A percentile compares a stretch with the other conserved stretches of the same genome.
phyloP scores from a whole-genome alignment of 2,113 vertebrate genomes.

The Stegastes partitus region DNA sequence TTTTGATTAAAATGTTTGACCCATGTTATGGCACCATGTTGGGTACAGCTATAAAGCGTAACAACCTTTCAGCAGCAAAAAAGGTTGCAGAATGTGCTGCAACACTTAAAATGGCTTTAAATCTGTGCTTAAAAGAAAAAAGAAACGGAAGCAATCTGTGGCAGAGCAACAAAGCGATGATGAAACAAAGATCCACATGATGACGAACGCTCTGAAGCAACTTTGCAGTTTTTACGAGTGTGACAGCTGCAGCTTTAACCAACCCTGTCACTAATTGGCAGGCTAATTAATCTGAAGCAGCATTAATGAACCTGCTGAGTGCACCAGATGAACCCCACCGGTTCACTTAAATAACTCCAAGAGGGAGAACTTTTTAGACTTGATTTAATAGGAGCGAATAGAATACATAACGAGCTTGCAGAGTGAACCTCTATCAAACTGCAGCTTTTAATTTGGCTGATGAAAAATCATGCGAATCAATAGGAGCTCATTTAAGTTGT shows the following conservation, averaged over 20 bases:
- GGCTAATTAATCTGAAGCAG: not conserved
- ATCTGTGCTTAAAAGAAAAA: too few relatives aligned
- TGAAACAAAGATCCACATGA: not conserved
- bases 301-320: not conserved
- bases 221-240: too few relatives aligned
- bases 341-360: not conserved
- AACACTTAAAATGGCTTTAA: too few relatives aligned
- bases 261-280: not conserved
- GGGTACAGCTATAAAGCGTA: too few relatives aligned
- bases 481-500: slow-evolving; percentile 73
- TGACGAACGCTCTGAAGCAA: not conserved
- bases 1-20: not conserved
- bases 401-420: slow-evolving; percentile 34
- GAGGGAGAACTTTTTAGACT: slow-evolving; percentile 28
- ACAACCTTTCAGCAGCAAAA: too few relatives aligned
- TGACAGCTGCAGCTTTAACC: too few relatives aligned
- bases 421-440: slow-evolving; percentile 56
- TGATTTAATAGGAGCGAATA: slow-evolving; percentile 44
- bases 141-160: not conserved
- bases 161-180: not conserved
- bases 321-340: not conserved
- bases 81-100: too few relatives aligned
- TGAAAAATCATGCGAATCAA: slow-evolving; percentile 75
- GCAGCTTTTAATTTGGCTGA: slow-evolving; percentile 76
- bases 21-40: not conserved